These are phyloP conservation scores for Sinocyclocheilus anophthalmus DNA, from an alignment of 2,113 vertebrate genomes.

Conservation along the genomic window DNA sequence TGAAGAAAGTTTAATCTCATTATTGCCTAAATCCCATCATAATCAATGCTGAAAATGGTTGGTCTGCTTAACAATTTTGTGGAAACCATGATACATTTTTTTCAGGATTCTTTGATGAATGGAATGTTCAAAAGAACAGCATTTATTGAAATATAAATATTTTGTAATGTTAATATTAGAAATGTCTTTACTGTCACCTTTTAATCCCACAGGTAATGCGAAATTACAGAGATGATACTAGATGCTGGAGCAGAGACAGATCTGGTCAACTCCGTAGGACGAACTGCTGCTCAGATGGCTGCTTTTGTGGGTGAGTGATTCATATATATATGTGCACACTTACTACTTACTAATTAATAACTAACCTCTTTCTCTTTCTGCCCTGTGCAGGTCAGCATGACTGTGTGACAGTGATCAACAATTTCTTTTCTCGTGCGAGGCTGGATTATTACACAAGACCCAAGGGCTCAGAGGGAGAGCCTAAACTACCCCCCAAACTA, in stretches of 20 bases:
- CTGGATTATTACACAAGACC: conserved; percentile 85
- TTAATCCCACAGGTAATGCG: conserved; percentile 85
- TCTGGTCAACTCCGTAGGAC: conserved; percentile 92
- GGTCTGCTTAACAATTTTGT: too few relatives aligned
- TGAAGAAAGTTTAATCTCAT: too few relatives aligned
- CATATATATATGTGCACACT: not conserved
- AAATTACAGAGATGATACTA: conserved; percentile 94
- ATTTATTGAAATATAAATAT: too few relatives aligned
- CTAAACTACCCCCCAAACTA: conserved; percentile 81
- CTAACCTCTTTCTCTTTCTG: conserved; percentile 28
- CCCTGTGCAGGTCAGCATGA: conserved; percentile 81
- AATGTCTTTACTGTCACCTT: too few relatives aligned
- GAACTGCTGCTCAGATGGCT: conserved; percentile 97
- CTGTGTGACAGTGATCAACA: conserved; percentile 86
- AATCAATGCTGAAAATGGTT: too few relatives aligned
- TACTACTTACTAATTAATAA: conserved; percentile 1
- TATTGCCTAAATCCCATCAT: too few relatives aligned
- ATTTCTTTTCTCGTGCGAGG: conserved; percentile 83
- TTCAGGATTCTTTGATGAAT: too few relatives aligned
- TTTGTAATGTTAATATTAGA: too few relatives aligned
- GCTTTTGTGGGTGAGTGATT: conserved; percentile 90
- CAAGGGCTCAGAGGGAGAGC: conserved; percentile 82
- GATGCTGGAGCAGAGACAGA: conserved; percentile 95
- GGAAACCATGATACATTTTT: too few relatives aligned
- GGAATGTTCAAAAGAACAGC: too few relatives aligned